Percentiles rank a stretch among this genome's conserved stretches.
phyloP scores from a whole-genome alignment of 2,888 invertebrate genomes.

The Slavum lentiscoides region DNA sequence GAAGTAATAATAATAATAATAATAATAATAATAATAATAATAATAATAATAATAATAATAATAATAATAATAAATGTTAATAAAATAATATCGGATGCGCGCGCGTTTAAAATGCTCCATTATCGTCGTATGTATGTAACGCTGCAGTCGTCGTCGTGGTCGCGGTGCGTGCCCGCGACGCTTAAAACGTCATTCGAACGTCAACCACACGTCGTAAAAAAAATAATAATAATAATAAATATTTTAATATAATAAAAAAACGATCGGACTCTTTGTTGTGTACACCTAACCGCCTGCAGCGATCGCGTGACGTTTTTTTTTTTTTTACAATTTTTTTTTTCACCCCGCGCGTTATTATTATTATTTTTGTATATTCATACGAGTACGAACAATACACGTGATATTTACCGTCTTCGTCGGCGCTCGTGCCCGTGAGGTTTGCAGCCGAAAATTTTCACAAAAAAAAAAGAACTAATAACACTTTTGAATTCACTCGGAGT shows the following conservation, averaged over 20 bases:
- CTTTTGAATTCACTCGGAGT: no score
- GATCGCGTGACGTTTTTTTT: conserved; percentile 47
- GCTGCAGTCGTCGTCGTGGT: conserved; percentile 2
- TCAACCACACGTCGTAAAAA: conserved; percentile 23
- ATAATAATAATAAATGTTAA: no score
- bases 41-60: no score
- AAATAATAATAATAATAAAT: not conserved
- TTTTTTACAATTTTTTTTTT: conserved; percentile 2
- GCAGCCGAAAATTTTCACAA: not conserved
- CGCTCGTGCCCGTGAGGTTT: conserved; percentile 21
- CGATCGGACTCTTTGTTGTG: not conserved
- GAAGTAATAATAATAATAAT: conserved; percentile 7
- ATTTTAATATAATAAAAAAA: not conserved
- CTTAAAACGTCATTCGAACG: conserved; percentile 26
- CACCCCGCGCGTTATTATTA: no score
- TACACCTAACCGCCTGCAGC: not conserved
- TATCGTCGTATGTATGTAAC: no score
- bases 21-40: no score
- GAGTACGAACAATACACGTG: not conserved
- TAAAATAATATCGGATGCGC: no score
- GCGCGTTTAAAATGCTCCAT: no score
- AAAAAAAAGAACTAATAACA: no score
- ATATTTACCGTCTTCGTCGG: not conserved
- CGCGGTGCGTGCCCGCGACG: conserved; percentile 48
- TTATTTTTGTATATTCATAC: no score